Evolutionary conservation across 2,113 vertebrate species (phyloP), one percentile per base, ranked within the genome.

Genomic region (Gobiocypris rarus): DNA sequence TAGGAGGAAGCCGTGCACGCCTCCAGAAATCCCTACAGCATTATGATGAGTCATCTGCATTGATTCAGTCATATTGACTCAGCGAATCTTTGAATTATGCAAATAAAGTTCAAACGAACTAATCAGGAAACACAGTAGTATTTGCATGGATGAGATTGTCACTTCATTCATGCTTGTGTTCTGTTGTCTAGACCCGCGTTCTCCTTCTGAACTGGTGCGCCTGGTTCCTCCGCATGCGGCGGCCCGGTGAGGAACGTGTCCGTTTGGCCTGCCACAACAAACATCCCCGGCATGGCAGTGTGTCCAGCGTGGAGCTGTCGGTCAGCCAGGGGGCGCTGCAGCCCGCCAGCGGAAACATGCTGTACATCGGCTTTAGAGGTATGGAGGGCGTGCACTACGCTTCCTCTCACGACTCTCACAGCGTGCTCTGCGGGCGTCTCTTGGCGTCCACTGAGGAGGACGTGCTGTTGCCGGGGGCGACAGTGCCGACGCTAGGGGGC

Each of bases 171-270:
- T 1, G 3, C 6, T 24, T 22, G 10, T 38, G 61, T 17, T 90
- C 5, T 81, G 9, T 43, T 7, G 52, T 59, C n/a, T 90, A 99
- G 98, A 97, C 96, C 14, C 95, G 97, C 54, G 92, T 97, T 76
- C 92, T 99, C 87, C 94, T 99, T 9, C 92, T 99, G 86, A 98
- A 99, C 87, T 99, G 98, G 98, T 98, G 97, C 5, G 97, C 97
- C 1, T 99, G 97, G 97, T 99, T 99, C 87, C 96, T 99, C 75
- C 95, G 98, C 54, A 99, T 99, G 98, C 97, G 97, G 79, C 94
- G 97, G 82, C 97, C 98, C 0, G 96, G 97, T 0, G 96, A 97
- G 83, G 96, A 97, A 1, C 96, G 94, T 41, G 95, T 96, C 7
- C 95, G 93, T 0, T 92, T 96, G 0, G 93, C 93, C 0, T 95